Base-by-base conservation (phyloP, 2,113 vertebrate genomes). In the Corapipo altera region DNA sequence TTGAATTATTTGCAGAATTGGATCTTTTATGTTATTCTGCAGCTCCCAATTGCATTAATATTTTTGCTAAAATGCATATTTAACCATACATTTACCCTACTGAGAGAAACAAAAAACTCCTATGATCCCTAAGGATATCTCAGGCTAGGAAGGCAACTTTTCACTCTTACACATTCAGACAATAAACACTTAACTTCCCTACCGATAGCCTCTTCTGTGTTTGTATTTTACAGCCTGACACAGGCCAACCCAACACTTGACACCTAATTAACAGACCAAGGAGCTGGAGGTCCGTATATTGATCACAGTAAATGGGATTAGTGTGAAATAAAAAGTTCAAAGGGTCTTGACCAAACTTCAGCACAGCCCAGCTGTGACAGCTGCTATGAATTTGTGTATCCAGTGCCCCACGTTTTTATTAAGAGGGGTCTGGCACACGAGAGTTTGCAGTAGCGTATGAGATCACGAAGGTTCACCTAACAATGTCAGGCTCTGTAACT, bases 231-330 rank as follows among this genome's bases (percentile, higher is more conserved):
- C 94, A 95, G 95, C 84, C 87, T 94, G 95, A 96, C 87, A 97
- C 88, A 57, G 20, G 93, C 87, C 94, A 95, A 74, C 83, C 89
- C 95, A 96, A 97, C 96, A 97, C 91, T 96, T 96, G 95, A 97
- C 96, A 95, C 92, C 94, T 96, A 96, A 97, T 97, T 98, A 97
- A 97, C 85, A 93, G 89, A 91, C 91, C 85, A 65, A 91, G 89
- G 92, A 94, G 95, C 83, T 97, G 91, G 91, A 96, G 93, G 94
- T 97, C 90, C 81, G 10, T 93, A 96, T 96, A 97, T 86, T 96
- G 95, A 97, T 97, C 96, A 96, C 93, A 94, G 78, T 97, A 96
- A 95, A 94, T 87, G 85, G 96, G 95, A 97, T 98, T 97, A 97
- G 96, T 92, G 94, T 41, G 89, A 97, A 97, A 96, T 95, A 97